Percentiles rank a stretch among this genome's conserved stretches.
Conservation (phyloP, 2,797 vertebrate species). For the Spizella passerina region DNA sequence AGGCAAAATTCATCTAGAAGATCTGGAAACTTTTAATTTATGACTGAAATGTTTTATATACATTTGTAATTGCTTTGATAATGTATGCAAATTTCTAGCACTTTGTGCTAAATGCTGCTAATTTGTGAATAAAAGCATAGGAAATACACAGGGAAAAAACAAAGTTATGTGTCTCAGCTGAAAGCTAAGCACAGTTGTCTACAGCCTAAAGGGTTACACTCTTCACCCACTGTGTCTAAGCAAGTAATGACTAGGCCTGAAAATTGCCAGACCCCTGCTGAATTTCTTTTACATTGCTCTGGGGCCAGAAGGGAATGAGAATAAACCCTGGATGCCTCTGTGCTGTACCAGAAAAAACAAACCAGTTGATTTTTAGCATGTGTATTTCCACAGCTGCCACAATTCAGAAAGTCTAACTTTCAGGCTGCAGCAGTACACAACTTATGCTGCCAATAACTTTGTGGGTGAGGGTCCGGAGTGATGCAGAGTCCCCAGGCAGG, state of each 20-base stretch:
- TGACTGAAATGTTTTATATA: background rate
- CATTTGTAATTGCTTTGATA: constrained; percentile 33
- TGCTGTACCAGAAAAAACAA: background rate
- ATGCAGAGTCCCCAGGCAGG: background rate
- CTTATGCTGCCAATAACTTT: background rate
- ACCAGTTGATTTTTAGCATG: background rate
- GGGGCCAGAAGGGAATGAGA: background rate
- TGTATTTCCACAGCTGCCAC: background rate
- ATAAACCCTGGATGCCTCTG: background rate
- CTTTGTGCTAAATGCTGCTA: background rate
- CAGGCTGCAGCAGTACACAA: background rate
- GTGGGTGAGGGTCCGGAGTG: background rate
- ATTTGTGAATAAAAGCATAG: constrained; percentile 21
- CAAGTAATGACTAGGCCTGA: constrained; percentile 24
- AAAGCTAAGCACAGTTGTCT: background rate
- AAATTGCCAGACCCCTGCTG: background rate
- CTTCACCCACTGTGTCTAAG: background rate
- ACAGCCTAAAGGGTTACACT: constrained; percentile 7
- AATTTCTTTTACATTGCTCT: constrained; percentile 40
- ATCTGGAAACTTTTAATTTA: constrained; percentile 51
- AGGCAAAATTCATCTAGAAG: constrained; percentile 34
- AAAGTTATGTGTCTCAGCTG: background rate
- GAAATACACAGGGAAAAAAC: background rate
- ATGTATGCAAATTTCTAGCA: background rate
- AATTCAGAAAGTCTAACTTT: background rate